A percentile compares a stretch with the other conserved stretches of the same genome.
These are phyloP conservation scores for Agriopis marginaria DNA, from an alignment of 2,888 invertebrate genomes.

Conservation along the genomic window DNA sequence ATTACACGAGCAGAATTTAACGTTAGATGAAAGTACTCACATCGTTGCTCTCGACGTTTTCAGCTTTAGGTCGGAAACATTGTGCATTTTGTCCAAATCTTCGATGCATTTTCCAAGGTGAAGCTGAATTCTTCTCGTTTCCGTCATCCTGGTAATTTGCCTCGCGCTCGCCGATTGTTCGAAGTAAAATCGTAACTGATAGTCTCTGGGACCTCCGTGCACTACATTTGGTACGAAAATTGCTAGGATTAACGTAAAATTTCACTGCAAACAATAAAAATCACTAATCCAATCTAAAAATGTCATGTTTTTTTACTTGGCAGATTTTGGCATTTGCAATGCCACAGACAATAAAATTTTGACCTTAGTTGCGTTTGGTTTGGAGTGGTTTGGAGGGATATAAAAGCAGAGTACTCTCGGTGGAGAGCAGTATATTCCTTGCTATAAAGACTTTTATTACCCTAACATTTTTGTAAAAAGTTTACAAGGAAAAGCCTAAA, in stretches of 20 bases:
- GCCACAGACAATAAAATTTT: slow-evolving; percentile 17
- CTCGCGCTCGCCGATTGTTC: slow-evolving; percentile 44
- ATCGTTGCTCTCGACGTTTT: slow-evolving; percentile 80
- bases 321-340: slow-evolving; percentile 51
- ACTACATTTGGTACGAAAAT: slow-evolving; percentile 76
- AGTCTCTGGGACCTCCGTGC: slow-evolving; percentile 56
- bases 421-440: too few relatives aligned
- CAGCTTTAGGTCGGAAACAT: slow-evolving; percentile 79
- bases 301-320: slow-evolving; percentile 65
- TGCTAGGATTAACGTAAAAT: slow-evolving; percentile 66
- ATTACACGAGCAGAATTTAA: neutral
- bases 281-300: slow-evolving; percentile 66
- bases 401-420: too few relatives aligned
- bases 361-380: neutral
- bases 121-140: slow-evolving; percentile 79
- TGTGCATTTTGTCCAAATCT: slow-evolving; percentile 85
- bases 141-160: slow-evolving; percentile 76
- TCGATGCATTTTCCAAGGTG: slow-evolving; percentile 86
- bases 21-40: slow-evolving; percentile 67
- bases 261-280: slow-evolving; percentile 74
- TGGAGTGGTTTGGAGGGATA: too few relatives aligned
- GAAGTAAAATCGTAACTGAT: slow-evolving; percentile 54
- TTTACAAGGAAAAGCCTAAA: too few relatives aligned
- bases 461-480: too few relatives aligned
- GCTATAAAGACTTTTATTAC: too few relatives aligned